Evolutionary conservation across 1,140 invertebrate genomes (phyloP).

Genomic region (Drosophila parvula): DNA sequence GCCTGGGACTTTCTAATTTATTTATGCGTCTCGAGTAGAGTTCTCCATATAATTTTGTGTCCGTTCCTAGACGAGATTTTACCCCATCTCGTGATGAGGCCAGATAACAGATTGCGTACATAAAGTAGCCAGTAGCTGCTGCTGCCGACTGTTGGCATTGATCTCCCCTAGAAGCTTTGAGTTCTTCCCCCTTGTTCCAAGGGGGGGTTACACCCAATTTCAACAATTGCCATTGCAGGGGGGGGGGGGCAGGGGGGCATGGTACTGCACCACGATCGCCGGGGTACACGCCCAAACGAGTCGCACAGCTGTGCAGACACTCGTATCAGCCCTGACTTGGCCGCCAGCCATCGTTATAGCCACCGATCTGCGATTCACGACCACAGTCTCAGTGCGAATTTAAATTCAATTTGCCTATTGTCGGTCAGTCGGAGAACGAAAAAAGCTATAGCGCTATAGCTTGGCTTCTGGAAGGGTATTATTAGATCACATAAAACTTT

Average conservation of each 20-base stretch:
- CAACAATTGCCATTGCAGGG: conserved; percentile 53
- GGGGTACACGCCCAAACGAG: conserved; percentile 77
- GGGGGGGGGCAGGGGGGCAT: neutral
- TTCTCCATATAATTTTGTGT: conserved; percentile 51
- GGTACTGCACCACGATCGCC: conserved; percentile 52
- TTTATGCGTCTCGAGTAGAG: conserved; percentile 69
- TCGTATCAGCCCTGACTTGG: conserved; percentile 51
- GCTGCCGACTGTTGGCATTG: conserved; percentile 47
- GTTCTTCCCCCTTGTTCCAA: neutral
- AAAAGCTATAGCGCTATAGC: conserved; percentile 3
- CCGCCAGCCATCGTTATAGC: conserved; percentile 31
- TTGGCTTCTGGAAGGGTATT: conserved; percentile 9
- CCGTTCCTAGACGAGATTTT: conserved; percentile 55
- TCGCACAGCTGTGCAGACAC: conserved; percentile 68
- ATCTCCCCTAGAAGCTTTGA: conserved; percentile 25
- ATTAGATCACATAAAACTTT: conserved; percentile 49
- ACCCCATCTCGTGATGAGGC: conserved; percentile 50
- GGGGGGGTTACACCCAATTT: conserved; percentile 66
- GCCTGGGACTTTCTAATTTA: conserved; percentile 79
- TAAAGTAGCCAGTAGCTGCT: conserved; percentile 39
- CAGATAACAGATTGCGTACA: conserved; percentile 46
- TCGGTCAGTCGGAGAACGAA: conserved; percentile 29
- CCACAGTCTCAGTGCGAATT: conserved; percentile 30
- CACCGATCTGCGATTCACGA: conserved; percentile 23
- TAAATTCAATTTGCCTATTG: conserved; percentile 73